Conservation (phyloP, 2,888 invertebrate species). For the Thymelicus lineola region DNA sequence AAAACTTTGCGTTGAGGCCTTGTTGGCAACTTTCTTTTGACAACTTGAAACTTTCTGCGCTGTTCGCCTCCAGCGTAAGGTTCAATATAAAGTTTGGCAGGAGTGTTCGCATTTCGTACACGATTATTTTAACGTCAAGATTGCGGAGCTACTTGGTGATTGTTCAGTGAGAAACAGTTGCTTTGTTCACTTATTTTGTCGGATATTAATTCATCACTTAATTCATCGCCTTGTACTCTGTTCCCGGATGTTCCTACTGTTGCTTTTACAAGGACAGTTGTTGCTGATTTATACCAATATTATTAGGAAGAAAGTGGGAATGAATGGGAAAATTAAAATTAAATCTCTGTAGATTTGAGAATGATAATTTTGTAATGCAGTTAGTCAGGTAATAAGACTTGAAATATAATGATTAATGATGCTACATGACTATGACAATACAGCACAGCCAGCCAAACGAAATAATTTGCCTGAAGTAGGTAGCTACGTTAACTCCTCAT, state of each 20-base stretch:
- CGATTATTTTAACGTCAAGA: conserved; percentile 27
- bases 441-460: too few relatives aligned
- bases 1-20: conserved; percentile 50
- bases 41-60: conserved; percentile 48
- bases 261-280: neutral
- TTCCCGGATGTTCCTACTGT: neutral
- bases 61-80: conserved; percentile 27
- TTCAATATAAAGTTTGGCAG: conserved; percentile 25
- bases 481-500: too few relatives aligned
- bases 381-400: too few relatives aligned
- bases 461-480: too few relatives aligned
- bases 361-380: too few relatives aligned
- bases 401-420: too few relatives aligned
- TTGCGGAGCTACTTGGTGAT: conserved; percentile 12
- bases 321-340: neutral
- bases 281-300: conserved; percentile 3
- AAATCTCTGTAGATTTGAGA: too few relatives aligned
- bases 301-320: neutral
- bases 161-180: conserved; percentile 17
- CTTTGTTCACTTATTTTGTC: conserved; percentile 9
- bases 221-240: conserved; percentile 12
- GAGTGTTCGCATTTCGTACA: conserved; percentile 19
- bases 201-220: conserved; percentile 13
- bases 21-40: conserved; percentile 62
- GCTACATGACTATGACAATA: too few relatives aligned